Evolutionary conservation across 2,797 vertebrate genomes (phyloP).

Genomic region (Semotilus atromaculatus): DNA sequence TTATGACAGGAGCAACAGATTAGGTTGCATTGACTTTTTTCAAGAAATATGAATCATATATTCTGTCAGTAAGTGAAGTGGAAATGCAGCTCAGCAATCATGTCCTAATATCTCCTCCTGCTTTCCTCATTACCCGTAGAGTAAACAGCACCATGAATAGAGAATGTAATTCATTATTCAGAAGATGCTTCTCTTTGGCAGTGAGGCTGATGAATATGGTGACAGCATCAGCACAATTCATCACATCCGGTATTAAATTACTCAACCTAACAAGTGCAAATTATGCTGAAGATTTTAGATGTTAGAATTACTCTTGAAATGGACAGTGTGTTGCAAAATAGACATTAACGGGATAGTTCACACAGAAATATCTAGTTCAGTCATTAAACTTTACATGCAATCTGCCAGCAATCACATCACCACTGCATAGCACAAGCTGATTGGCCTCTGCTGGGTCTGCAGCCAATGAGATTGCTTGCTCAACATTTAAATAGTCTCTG

Average conservation of each 20-base stretch:
- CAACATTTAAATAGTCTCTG: background rate
- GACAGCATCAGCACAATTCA: constrained; percentile 11
- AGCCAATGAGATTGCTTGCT: background rate
- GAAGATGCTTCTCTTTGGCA: constrained; percentile 21
- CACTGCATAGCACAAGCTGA: background rate
- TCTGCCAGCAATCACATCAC: background rate
- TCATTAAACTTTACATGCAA: background rate
- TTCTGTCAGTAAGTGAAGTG: constrained; percentile 27
- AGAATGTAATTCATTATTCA: constrained; percentile 38
- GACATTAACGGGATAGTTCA: background rate
- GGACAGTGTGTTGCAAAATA: background rate
- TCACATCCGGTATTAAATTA: constrained; percentile 6
- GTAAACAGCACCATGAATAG: constrained; percentile 28
- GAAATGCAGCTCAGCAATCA: background rate
- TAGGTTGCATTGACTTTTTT: constrained; percentile 4
- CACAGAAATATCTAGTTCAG: background rate
- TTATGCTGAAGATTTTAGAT: background rate
- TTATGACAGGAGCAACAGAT: background rate
- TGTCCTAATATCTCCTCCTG: constrained; percentile 20
- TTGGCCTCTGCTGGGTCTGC: background rate
- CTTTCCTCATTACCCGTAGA: constrained; percentile 14
- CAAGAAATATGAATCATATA: constrained; percentile 25
- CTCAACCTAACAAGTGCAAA: background rate
- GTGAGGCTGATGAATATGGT: constrained; percentile 27
- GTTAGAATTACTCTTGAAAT: background rate